Percentiles rank a stretch among this genome's conserved stretches.
These are phyloP conservation scores for Polypterus bichir DNA, from an alignment of 2,113 vertebrate species.

Conservation along the genomic window DNA sequence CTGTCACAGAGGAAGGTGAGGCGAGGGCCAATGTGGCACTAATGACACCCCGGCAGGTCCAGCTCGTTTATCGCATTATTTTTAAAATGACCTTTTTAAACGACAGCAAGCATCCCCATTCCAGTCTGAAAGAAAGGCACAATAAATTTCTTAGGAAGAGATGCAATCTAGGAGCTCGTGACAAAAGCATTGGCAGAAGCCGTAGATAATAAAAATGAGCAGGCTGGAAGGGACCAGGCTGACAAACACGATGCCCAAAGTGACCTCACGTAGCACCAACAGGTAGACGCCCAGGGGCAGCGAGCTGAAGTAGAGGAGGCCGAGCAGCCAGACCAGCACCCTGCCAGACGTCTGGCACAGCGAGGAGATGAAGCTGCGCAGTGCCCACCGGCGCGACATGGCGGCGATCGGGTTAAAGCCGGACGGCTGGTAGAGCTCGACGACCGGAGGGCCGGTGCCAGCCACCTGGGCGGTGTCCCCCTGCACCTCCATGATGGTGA, in stretches of 20 bases:
- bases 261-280: constrained; percentile 81
- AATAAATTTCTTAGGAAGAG: constrained; percentile 42
- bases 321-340: constrained; percentile 77
- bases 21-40: no score
- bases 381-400: constrained; percentile 66
- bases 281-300: constrained; percentile 87
- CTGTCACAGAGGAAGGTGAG: no score
- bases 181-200: constrained; percentile 83
- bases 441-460: constrained; percentile 39
- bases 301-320: constrained; percentile 83
- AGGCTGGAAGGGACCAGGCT: constrained; percentile 88
- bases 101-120: background rate
- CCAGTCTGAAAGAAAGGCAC: constrained; percentile 32
- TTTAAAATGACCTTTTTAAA: no score
- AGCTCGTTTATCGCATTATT: no score
- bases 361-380: constrained; percentile 77
- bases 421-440: constrained; percentile 59
- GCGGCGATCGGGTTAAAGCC: constrained; percentile 78
- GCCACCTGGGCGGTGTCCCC: constrained; percentile 42
- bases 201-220: constrained; percentile 77
- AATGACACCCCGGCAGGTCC: no score
- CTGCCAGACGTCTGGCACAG: constrained; percentile 77
- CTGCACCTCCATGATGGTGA: constrained; percentile 87
- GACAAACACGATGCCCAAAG: constrained; percentile 75
- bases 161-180: constrained; percentile 80